Evolutionary conservation across 2,888 invertebrate species (phyloP).

Genomic region (Drosophila silvestris): DNA sequence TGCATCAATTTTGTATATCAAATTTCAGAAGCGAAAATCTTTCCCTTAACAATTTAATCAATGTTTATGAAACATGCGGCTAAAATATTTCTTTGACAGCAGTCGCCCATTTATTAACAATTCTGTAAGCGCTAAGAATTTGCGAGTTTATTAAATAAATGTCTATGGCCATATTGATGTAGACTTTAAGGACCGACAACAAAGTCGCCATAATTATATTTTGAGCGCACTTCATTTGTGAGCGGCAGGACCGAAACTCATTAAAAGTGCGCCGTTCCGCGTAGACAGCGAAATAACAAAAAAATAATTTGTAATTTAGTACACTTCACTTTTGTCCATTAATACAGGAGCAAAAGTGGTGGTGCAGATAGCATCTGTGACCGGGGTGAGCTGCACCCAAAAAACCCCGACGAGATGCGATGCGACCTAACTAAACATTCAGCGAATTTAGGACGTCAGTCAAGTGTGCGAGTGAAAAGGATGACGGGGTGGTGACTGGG

Average conservation of each 20-base stretch:
- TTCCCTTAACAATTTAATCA: constrained; percentile 1
- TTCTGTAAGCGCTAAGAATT: background rate
- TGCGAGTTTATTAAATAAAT: constrained; percentile 30
- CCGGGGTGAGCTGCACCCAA: constrained; percentile 27
- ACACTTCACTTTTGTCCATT: constrained; percentile 68
- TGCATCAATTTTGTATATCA: background rate
- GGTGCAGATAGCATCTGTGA: constrained; percentile 15
- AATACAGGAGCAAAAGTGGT: constrained; percentile 41
- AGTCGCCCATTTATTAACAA: background rate
- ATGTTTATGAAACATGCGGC: constrained; percentile 1
- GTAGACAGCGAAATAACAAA: constrained; percentile 21
- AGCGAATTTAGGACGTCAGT: constrained; percentile 70
- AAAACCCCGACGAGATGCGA: constrained; percentile 39
- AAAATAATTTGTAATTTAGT: constrained; percentile 62
- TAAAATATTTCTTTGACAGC: background rate
- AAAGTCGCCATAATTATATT: constrained; percentile 66
- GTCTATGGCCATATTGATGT: constrained; percentile 34
- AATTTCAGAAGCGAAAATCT: background rate
- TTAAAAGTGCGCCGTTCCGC: constrained; percentile 54
- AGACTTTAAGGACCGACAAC: constrained; percentile 37
- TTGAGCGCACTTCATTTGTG: constrained; percentile 59
- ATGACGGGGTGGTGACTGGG: constrained; percentile 1
- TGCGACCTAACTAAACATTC: constrained; percentile 72
- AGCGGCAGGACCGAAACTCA: constrained; percentile 61
- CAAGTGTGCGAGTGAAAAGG: constrained; percentile 33